phyloP scores from a whole-genome alignment of 2,113 vertebrate species.

The Ptyas mucosa region DNA sequence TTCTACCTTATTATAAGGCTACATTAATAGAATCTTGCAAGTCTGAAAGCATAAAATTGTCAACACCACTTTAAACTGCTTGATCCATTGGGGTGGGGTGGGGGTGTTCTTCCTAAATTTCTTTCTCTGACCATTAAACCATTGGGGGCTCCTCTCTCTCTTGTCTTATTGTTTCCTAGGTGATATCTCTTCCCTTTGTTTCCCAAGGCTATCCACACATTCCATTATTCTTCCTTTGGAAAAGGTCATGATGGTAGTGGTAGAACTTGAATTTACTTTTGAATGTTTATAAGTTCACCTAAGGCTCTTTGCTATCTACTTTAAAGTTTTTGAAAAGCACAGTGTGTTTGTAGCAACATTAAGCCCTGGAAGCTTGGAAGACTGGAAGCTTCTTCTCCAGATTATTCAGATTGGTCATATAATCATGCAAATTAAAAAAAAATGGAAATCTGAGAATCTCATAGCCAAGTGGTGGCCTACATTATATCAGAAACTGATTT shows the following conservation, averaged over 20 bases:
- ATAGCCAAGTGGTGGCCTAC: not conserved
- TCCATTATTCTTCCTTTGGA: not conserved
- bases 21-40: not conserved
- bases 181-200: not conserved
- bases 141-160: not conserved
- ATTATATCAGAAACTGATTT: not conserved
- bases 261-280: not conserved
- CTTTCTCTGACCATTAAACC: not conserved
- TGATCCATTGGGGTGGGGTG: not conserved
- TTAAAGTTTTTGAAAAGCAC: not conserved
- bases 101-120: not conserved
- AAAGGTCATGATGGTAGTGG: not conserved
- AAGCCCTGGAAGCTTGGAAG: not conserved
- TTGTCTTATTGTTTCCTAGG: not conserved
- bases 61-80: not conserved
- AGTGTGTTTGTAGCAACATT: not conserved
- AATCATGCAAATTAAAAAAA: not conserved
- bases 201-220: not conserved
- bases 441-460: not conserved
- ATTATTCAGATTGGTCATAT: not conserved
- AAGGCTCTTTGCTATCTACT: not conserved
- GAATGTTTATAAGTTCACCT: not conserved
- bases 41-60: not conserved
- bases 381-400: not conserved
- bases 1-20: not conserved